A percentile compares a stretch with the other conserved stretches of the same genome.
Evolutionary conservation across 2,888 invertebrate species (phyloP).

Genomic region (Molorchus minor): DNA sequence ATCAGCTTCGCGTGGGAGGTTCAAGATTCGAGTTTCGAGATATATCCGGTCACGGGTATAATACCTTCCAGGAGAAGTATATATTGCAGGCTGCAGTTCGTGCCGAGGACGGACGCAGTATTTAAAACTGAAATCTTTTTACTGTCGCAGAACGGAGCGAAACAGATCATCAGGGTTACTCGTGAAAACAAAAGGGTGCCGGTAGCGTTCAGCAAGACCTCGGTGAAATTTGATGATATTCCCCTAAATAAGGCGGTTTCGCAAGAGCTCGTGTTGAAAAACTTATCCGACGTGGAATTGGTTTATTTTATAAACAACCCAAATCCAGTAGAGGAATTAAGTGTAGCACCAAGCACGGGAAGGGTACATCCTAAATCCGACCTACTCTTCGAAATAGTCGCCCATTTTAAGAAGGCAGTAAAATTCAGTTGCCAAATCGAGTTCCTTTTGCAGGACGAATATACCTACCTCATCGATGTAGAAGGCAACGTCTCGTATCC

Average conservation of each 20-base stretch:
- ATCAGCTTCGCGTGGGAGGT: slow-evolving; percentile 66
- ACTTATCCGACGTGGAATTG: slow-evolving; percentile 42
- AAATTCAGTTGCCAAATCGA: slow-evolving; percentile 37
- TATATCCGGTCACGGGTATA: slow-evolving; percentile 66
- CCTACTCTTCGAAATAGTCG: slow-evolving; percentile 46
- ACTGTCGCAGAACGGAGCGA: slow-evolving; percentile 54
- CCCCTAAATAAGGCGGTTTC: slow-evolving; percentile 56
- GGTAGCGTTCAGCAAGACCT: slow-evolving; percentile 34
- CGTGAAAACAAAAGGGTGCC: slow-evolving; percentile 25
- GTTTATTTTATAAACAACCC: slow-evolving; percentile 44
- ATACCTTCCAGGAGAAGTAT: slow-evolving; percentile 66
- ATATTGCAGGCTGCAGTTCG: slow-evolving; percentile 61
- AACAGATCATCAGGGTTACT: slow-evolving; percentile 42
- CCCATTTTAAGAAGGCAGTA: slow-evolving; percentile 37
- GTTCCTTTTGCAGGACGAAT: slow-evolving; percentile 51
- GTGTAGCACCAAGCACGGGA: slow-evolving; percentile 45
- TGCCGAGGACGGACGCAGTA: slow-evolving; percentile 44
- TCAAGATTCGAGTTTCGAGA: slow-evolving; percentile 61
- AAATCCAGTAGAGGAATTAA: slow-evolving; percentile 41
- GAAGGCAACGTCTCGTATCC: slow-evolving; percentile 66
- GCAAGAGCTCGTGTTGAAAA: slow-evolving; percentile 43
- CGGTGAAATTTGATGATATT: slow-evolving; percentile 53
- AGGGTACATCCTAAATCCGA: slow-evolving; percentile 44
- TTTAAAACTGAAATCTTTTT: slow-evolving; percentile 53
- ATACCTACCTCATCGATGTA: slow-evolving; percentile 60